Evolutionary conservation across 2,888 invertebrate genomes (phyloP).

Genomic region (Acleris emargana): DNA sequence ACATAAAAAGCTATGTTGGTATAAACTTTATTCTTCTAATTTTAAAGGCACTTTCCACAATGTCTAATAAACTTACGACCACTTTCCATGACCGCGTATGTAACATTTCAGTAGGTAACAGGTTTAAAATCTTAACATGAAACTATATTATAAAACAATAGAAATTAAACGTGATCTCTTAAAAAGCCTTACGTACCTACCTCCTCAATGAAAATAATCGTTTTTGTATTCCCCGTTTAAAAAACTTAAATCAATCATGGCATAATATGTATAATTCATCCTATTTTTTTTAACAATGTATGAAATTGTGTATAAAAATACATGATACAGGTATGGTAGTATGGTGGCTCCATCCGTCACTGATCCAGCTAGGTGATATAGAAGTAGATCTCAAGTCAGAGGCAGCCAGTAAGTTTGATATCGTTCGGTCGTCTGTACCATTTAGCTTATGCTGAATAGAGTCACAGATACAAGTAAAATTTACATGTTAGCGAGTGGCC

Average conservation of each 20-base stretch:
- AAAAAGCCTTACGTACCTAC: constrained; percentile 33
- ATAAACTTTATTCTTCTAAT: constrained; percentile 82
- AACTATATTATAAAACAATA: constrained; percentile 37
- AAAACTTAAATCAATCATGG: constrained; percentile 51
- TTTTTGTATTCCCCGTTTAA: constrained; percentile 40
- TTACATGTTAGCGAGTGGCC: constrained; percentile 6
- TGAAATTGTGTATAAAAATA: constrained; percentile 49
- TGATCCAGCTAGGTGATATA: too few species aligned
- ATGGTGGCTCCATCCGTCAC: neutral
- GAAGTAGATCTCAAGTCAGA: too few species aligned
- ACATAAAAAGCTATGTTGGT: constrained; percentile 83
- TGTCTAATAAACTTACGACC: constrained; percentile 70
- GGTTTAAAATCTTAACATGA: constrained; percentile 41
- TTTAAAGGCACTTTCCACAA: constrained; percentile 83
- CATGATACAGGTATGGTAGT: constrained; percentile 20
- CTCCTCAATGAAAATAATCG: constrained; percentile 36
- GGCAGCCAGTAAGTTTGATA: too few species aligned
- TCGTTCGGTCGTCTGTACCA: too few species aligned
- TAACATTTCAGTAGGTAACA: constrained; percentile 40
- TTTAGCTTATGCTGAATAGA: too few species aligned
- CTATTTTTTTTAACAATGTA: constrained; percentile 52
- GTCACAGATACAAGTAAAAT: neutral
- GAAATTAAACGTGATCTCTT: constrained; percentile 43
- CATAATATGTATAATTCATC: constrained; percentile 42
- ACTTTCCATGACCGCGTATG: constrained; percentile 69